Conservation (phyloP, 2,888 invertebrate species). For the Ornithoptera alexandrae region DNA sequence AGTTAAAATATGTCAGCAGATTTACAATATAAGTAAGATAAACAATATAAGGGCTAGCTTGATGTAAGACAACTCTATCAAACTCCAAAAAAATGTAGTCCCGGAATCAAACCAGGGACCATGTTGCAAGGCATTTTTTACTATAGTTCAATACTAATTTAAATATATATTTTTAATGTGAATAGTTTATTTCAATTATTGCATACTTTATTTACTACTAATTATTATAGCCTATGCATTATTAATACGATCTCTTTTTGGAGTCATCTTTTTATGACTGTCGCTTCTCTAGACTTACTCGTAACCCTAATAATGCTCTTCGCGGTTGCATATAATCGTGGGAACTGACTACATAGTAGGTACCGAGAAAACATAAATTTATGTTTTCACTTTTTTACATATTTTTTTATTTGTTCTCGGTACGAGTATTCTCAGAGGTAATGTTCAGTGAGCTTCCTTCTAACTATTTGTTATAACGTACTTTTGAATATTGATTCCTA, state of each 20-base stretch:
- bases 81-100: no score
- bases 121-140: no score
- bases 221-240: no score
- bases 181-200: no score
- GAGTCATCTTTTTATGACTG: neutral
- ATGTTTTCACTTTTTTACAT: slow-evolving; percentile 16
- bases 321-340: slow-evolving; percentile 27
- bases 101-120: no score
- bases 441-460: neutral
- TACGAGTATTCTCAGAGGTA: neutral
- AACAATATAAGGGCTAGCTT: no score
- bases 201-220: no score
- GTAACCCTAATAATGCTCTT: slow-evolving; percentile 26
- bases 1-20: no score
- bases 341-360: slow-evolving; percentile 12
- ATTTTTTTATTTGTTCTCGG: neutral
- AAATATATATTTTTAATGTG: no score
- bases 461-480: neutral
- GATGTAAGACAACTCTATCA: no score
- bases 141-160: no score
- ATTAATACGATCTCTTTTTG: neutral
- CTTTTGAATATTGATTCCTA: neutral
- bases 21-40: no score
- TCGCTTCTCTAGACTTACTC: slow-evolving; percentile 16
- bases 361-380: slow-evolving; percentile 5